Conservation (phyloP, 2,797 vertebrate genomes). For the Mormyrus proboscirostris region DNA sequence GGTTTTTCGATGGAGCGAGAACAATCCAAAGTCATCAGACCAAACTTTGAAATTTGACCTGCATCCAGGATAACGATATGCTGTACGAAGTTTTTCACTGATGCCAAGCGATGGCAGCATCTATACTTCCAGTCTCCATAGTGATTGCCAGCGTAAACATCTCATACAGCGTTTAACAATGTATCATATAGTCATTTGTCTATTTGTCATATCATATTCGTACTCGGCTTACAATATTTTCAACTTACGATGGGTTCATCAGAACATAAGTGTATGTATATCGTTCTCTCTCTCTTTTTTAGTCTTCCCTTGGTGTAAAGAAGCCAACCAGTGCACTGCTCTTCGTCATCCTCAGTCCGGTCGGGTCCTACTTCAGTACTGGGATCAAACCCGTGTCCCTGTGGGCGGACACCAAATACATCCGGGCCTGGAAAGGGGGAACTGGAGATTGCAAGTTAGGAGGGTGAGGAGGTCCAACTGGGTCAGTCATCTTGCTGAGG, state of each 20-base stretch:
- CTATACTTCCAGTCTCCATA: background rate
- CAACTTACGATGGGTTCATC: background rate
- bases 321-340: conserved; percentile 68
- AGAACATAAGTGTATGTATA: background rate
- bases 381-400: conserved; percentile 65
- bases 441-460: conserved; percentile 86
- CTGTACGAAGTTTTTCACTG: too few relatives aligned
- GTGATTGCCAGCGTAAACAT: background rate
- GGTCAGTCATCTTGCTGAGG: too few relatives aligned
- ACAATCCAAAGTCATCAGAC: background rate
- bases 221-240: background rate
- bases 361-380: conserved; percentile 72
- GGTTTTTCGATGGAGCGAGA: background rate
- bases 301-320: conserved; percentile 80
- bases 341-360: conserved; percentile 78
- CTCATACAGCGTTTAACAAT: background rate
- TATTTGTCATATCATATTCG: background rate
- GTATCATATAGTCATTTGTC: background rate
- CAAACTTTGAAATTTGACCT: background rate
- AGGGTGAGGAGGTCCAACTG: conserved; percentile 58
- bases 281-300: background rate
- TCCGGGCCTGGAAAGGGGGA: conserved; percentile 83
- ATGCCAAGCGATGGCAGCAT: background rate
- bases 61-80: background rate
- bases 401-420: conserved; percentile 80